phyloP scores from a whole-genome alignment of 1,140 invertebrate genomes.

The Zaprionus vittiger region DNA sequence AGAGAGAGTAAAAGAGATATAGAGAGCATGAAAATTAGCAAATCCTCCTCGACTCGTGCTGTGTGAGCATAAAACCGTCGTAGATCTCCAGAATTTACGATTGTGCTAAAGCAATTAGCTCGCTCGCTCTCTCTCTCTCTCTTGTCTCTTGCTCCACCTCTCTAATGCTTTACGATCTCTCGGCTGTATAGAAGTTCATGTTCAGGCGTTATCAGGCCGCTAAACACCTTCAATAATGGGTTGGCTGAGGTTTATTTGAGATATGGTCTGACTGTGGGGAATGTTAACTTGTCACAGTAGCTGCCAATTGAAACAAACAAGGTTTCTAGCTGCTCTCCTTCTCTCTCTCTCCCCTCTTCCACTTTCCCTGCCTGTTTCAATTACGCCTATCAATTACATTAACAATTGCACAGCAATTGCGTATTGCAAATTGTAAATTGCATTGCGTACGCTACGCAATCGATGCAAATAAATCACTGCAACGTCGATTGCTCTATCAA shows the following conservation, averaged over 20 bases:
- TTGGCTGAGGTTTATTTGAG: not conserved
- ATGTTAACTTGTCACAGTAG: not conserved
- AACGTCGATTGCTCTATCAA: conserved; percentile 19
- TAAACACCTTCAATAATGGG: not conserved
- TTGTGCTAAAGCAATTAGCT: conserved; percentile 36
- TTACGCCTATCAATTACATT: conserved; percentile 44
- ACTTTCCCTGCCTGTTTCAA: not conserved
- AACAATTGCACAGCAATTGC: conserved; percentile 28
- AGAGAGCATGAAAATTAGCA: conserved; percentile 50
- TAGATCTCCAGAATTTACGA: conserved; percentile 66
- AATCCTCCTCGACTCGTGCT: conserved; percentile 48
- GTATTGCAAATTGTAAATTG: conserved; percentile 55
- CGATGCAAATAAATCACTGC: conserved; percentile 67
- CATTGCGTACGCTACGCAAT: conserved; percentile 61
- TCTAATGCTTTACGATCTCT: conserved; percentile 27
- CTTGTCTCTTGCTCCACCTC: not conserved
- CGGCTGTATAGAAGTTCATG: not conserved
- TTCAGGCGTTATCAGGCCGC: conserved; percentile 1
- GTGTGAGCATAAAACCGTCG: conserved; percentile 66
- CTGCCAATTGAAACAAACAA: not conserved
- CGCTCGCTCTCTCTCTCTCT: conserved; percentile 14
- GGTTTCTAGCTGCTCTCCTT: not conserved
- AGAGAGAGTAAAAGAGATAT: conserved; percentile 11
- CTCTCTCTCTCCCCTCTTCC: not conserved
- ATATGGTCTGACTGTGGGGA: not conserved